Evolutionary conservation across 2,888 invertebrate species (phyloP).

Genomic region (Fragum sueziense): DNA sequence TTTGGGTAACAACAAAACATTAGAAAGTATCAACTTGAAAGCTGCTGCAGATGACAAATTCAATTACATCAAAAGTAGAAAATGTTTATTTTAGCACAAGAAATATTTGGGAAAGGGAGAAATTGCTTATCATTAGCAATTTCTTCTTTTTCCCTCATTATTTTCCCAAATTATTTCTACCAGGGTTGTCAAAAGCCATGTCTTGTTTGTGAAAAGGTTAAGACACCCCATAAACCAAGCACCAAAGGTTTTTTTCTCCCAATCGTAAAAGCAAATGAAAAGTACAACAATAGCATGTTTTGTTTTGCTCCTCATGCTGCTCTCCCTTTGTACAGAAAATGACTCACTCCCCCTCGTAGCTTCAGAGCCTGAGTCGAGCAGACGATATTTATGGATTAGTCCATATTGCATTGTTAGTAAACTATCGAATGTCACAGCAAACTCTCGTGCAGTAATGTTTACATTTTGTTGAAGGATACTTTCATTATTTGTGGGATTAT

Average conservation of each 20-base stretch:
- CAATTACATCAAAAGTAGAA: no score
- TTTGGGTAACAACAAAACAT: background rate
- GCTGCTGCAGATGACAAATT: no score
- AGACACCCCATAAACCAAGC: no score
- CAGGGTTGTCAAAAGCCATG: no score
- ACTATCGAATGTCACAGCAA: slow-evolving; percentile 2
- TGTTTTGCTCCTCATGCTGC: slow-evolving; percentile 16
- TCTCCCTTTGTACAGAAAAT: slow-evolving; percentile 9
- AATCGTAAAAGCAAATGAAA: background rate
- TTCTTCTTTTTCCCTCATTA: slow-evolving; percentile 2
- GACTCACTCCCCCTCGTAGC: slow-evolving; percentile 5
- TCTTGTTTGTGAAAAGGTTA: no score
- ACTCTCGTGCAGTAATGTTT: slow-evolving; percentile 8
- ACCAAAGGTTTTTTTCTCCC: background rate
- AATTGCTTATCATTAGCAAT: slow-evolving; percentile 1
- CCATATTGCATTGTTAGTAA: slow-evolving; percentile 9
- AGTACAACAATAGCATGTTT: slow-evolving; percentile 13
- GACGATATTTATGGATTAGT: slow-evolving; percentile 22
- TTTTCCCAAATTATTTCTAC: slow-evolving; percentile 1
- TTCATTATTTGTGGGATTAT: slow-evolving; percentile 5
- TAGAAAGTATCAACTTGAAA: background rate
- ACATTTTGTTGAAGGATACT: background rate
- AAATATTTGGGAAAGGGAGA: slow-evolving; percentile 11
- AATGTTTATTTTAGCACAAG: no score
- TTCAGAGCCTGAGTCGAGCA: slow-evolving; percentile 15